Evolutionary conservation across 2,888 invertebrate species (phyloP).

Genomic region (Tortricodes alternella): DNA sequence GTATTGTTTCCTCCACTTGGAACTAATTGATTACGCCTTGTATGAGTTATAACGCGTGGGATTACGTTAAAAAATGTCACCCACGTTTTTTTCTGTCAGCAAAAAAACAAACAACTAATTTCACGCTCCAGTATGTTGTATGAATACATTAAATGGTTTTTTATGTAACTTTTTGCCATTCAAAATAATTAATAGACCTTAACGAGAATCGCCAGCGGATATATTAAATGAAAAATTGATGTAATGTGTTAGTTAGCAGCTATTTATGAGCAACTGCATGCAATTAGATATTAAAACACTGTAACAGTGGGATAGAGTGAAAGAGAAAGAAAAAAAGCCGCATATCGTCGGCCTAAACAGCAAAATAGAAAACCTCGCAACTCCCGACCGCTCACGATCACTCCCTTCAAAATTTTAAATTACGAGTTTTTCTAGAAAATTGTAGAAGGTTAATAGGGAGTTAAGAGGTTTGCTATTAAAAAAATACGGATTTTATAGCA

Average conservation of each 20-base stretch:
- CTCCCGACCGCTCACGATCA: too few relatives aligned
- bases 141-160: constrained; percentile 47
- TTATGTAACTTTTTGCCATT: constrained; percentile 38
- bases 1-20: constrained; percentile 36
- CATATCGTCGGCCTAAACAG: too few relatives aligned
- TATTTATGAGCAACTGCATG: too few relatives aligned
- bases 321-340: too few relatives aligned
- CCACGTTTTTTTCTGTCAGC: constrained; percentile 56
- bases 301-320: too few relatives aligned
- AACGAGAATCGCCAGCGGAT: constrained; percentile 12
- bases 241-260: background rate
- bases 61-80: constrained; percentile 66
- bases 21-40: constrained; percentile 50
- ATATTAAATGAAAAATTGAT: constrained; percentile 6
- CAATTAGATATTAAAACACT: too few relatives aligned
- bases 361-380: too few relatives aligned
- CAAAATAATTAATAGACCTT: constrained; percentile 17
- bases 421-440: too few relatives aligned
- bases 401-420: too few relatives aligned
- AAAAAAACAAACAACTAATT: constrained; percentile 63
- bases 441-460: too few relatives aligned
- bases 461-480: too few relatives aligned
- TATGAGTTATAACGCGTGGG: constrained; percentile 55
- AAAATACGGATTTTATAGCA: too few relatives aligned
- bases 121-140: constrained; percentile 54